Conservation (phyloP, 1,140 invertebrate genomes). For the Euura saliciscinereae region DNA sequence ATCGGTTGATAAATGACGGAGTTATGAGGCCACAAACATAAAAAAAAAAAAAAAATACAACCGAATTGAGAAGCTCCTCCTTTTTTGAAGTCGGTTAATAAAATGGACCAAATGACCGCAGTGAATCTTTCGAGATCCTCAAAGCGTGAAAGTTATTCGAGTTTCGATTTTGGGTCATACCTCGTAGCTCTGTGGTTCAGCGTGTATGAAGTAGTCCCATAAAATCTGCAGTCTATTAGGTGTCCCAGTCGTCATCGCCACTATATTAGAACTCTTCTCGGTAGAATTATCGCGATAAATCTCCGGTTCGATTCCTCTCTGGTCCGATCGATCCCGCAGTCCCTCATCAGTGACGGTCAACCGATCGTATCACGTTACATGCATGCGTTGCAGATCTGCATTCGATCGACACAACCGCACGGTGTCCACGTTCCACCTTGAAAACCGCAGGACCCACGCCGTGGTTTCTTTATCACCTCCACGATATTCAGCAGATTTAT, state of each 20-base stretch:
- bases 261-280: background rate
- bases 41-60: too few species aligned
- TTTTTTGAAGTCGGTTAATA: too few species aligned
- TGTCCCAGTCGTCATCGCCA: constrained; percentile 23
- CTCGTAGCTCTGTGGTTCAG: constrained; percentile 66
- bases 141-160: too few species aligned
- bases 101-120: too few species aligned
- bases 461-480: background rate
- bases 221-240: constrained; percentile 50
- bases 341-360: background rate
- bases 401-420: background rate
- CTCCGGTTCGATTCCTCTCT: background rate
- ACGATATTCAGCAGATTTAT: too few species aligned
- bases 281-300: background rate
- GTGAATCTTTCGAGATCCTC: too few species aligned
- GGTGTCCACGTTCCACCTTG: background rate
- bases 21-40: too few species aligned
- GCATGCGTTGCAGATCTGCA: background rate
- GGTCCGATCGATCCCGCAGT: background rate
- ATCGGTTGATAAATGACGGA: too few species aligned
- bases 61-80: too few species aligned
- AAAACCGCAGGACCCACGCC: background rate
- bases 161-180: constrained; percentile 37
- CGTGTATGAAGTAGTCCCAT: constrained; percentile 67
- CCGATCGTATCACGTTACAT: background rate